phyloP scores from a whole-genome alignment of 2,797 vertebrate species.

The Hippocampus kuda region DNA sequence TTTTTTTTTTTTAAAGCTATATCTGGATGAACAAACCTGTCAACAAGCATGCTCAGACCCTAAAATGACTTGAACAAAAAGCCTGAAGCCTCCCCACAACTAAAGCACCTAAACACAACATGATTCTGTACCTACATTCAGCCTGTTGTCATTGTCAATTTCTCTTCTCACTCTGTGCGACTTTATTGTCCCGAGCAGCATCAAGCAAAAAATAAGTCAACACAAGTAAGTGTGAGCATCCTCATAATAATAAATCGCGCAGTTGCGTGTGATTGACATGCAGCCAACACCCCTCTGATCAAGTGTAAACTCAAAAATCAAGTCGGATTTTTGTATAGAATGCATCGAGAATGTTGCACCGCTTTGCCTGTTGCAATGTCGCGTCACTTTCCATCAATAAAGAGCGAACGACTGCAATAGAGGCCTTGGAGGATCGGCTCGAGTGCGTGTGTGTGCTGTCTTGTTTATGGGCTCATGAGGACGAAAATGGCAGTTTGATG shows the following conservation, averaged over 20 bases:
- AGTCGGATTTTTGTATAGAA: conserved; percentile 31
- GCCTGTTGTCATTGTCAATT: conserved; percentile 19
- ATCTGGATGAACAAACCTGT: neutral
- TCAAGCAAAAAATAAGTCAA: conserved; percentile 97
- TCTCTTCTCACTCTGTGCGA: conserved; percentile 63
- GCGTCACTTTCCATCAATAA: conserved; percentile 23
- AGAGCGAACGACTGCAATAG: conserved; percentile 35
- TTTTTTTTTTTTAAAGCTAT: neutral
- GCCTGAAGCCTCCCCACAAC: conserved; percentile 9
- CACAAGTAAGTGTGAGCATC: conserved; percentile 90
- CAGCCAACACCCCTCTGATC: conserved; percentile 57
- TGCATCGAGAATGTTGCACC: conserved; percentile 58
- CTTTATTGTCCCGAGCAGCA: conserved; percentile 79
- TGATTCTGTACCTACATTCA: conserved; percentile 3
- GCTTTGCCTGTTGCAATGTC: conserved; percentile 47
- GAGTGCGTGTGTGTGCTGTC: neutral
- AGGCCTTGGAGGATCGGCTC: conserved; percentile 18
- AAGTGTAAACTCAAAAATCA: conserved; percentile 35
- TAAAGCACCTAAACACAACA: conserved; percentile 13
- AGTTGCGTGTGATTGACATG: conserved; percentile 70
- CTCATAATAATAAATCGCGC: conserved; percentile 50
- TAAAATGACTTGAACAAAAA: conserved; percentile 18
- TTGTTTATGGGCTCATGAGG: conserved; percentile 33
- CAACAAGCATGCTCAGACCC: conserved; percentile 44
- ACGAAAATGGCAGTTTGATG: neutral